Evolutionary conservation across 2,113 vertebrate species (phyloP).

Genomic region (Aleadryas rufinucha): DNA sequence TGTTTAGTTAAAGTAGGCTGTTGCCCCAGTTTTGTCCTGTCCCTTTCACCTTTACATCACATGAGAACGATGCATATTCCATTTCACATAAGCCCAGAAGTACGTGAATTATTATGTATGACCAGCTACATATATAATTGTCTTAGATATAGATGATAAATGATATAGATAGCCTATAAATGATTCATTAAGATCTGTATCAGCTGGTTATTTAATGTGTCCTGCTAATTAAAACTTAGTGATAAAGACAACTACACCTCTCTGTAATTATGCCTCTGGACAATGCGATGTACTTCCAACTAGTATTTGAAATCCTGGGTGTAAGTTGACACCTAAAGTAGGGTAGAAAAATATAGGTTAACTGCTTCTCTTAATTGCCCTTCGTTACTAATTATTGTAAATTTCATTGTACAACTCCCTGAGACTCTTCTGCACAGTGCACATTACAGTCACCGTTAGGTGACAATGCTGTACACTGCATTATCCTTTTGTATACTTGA

Average conservation of each 20-base stretch:
- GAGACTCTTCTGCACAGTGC: background rate
- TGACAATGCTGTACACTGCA: background rate
- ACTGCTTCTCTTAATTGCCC: conserved; percentile 33
- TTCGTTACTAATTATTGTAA: background rate
- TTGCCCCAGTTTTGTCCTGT: background rate
- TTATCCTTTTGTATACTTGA: background rate
- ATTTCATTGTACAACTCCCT: background rate
- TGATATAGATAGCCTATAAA: no score
- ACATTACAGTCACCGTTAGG: background rate
- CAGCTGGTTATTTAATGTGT: conserved; percentile 54
- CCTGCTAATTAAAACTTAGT: conserved; percentile 60
- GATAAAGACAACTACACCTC: conserved; percentile 29
- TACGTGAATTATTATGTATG: background rate
- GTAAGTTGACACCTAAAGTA: background rate
- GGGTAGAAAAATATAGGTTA: conserved; percentile 44
- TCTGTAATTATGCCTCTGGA: conserved; percentile 57
- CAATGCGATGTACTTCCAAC: background rate
- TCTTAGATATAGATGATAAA: conserved; percentile 23
- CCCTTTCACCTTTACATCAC: background rate
- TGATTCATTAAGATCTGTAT: conserved; percentile 62
- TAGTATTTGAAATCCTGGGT: background rate
- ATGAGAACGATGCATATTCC: background rate
- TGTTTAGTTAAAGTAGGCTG: background rate
- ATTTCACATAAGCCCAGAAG: background rate
- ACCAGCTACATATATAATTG: conserved; percentile 34